Base-by-base conservation (phyloP, 2,888 invertebrate species). In the Rugalucina vietnamica region DNA sequence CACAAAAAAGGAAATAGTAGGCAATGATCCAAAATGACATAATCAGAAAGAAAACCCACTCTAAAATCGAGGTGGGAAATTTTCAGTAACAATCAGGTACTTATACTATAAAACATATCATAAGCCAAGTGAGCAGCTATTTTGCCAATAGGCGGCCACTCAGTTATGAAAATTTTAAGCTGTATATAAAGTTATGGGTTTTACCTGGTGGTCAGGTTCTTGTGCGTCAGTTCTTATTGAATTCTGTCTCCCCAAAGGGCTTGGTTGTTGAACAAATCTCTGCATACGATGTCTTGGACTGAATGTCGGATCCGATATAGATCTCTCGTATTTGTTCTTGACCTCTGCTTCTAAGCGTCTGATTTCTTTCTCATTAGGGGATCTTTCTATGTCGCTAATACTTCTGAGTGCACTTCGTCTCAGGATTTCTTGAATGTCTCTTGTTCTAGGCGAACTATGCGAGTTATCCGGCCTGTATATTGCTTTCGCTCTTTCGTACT, bases 321-420 rank as follows among this genome's bases (percentile, higher is more conserved):
- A 89, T 49, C 90, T 34, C 27, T 89, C 84, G 36, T 88, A 85
- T 18, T 76, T 82, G 12, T 79, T 77, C 21, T 83, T 57, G 0
- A 84, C 80, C 8, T 86, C 88, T 2, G 85, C 85, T n/a, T 54
- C 77, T 0, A 84, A 80, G 2, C 86, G 79, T 69, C 84, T 76
- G 21, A 89, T 89, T 1, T 88, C 89, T 5, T 84, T 82, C 50
- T 90, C 89, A 49, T 89, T 89, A 8, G 90, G 90, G 0, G 90
- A 90, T 24, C 83, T 78, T 8, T 89, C 89, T 12, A 88, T 84
- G 12, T 85, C 84, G 54, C 90, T 90, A 10, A 88, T 77, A 32
- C 84, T 80, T 27, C 79, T 65, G 2, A 77, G 34, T 2, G 81
- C 54, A 2, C 75, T 77, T 32, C 85, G 50, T 39, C 86, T 37